Conservation (phyloP, 2,797 vertebrate species). For the Phoebastria nigripes region DNA sequence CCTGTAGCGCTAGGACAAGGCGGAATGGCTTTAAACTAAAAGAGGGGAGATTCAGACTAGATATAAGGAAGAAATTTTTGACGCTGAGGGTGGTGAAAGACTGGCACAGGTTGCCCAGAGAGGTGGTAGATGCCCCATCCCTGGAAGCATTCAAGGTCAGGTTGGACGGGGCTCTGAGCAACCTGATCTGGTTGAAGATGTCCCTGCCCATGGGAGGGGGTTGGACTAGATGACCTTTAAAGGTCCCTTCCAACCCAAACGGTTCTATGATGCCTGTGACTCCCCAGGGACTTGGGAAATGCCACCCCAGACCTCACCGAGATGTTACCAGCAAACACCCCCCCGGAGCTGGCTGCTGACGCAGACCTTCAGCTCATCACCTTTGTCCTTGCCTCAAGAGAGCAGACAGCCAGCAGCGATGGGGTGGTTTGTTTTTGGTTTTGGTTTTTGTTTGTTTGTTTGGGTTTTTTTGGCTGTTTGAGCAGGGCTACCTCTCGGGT, state of each 20-base stretch:
- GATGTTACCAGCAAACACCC: background rate
- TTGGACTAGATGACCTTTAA: background rate
- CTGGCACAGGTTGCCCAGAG: background rate
- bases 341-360: too few species aligned
- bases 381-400: background rate
- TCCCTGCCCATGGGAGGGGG: background rate
- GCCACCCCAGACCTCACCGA: background rate
- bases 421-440: background rate
- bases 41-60: background rate
- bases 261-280: background rate
- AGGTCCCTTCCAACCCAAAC: background rate
- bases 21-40: background rate
- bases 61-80: background rate
- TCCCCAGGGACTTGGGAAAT: background rate
- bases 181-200: accelerated
- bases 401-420: background rate
- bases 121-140: background rate
- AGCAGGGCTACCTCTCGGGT: background rate
- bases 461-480: background rate
- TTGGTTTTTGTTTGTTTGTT: too few species aligned
- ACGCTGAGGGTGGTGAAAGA: background rate
- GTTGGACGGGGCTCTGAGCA: accelerated
- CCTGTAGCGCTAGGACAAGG: background rate
- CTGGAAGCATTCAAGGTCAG: background rate
- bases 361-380: background rate